Conservation (phyloP, 2,888 invertebrate genomes). For the Microctonus hyperodae region DNA sequence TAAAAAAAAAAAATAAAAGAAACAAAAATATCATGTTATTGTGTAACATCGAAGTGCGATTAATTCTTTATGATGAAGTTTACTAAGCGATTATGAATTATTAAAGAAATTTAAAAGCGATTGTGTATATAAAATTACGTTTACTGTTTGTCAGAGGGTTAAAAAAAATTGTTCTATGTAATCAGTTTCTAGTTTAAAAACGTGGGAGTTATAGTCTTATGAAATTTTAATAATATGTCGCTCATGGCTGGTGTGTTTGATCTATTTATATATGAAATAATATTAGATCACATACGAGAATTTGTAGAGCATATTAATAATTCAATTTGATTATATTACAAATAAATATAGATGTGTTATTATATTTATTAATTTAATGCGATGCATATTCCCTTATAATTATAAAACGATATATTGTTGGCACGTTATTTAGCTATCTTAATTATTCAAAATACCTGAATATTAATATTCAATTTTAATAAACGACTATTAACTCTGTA, state of each 20-base stretch:
- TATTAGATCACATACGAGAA: too few relatives aligned
- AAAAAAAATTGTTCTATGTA: neutral
- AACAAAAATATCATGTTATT: neutral
- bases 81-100: neutral
- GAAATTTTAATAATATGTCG: slow-evolving; percentile 1
- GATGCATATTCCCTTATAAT: too few relatives aligned
- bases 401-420: neutral
- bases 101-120: too few relatives aligned
- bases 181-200: neutral
- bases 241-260: neutral
- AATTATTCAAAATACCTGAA: neutral
- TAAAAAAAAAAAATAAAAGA: too few relatives aligned
- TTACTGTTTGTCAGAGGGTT: neutral
- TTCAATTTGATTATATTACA: too few relatives aligned
- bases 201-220: neutral
- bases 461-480: neutral
- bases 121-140: neutral
- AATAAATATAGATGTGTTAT: too few relatives aligned
- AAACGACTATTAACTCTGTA: neutral
- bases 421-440: neutral
- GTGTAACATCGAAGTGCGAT: neutral
- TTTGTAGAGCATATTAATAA: neutral
- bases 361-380: too few relatives aligned
- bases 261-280: neutral
- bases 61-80: neutral